Evolutionary conservation across 2,888 invertebrate species (phyloP).

Genomic region (Trissonchulus latispiculum): DNA sequence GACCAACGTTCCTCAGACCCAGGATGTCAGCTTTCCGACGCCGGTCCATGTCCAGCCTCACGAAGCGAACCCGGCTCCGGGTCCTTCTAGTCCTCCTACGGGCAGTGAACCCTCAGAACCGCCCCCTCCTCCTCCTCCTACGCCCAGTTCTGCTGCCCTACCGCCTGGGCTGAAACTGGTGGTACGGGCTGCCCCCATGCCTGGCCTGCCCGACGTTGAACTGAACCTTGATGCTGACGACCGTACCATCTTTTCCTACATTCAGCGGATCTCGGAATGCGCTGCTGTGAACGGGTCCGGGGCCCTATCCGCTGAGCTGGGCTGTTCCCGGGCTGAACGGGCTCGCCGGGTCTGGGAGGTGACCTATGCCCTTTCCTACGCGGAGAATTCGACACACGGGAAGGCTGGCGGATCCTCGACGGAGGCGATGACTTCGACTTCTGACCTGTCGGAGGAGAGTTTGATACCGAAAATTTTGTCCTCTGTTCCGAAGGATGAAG

Average conservation of each 20-base stretch:
- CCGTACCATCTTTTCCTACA: conserved; percentile 88
- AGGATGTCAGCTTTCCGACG: conserved; percentile 38
- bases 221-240: conserved; percentile 54
- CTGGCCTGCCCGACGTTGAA: conserved; percentile 50
- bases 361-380: conserved; percentile 63
- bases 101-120: not conserved
- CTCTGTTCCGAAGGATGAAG: too few species aligned
- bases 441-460: too few species aligned
- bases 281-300: too few species aligned
- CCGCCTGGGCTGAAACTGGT: conserved; percentile 63
- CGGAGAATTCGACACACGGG: too few species aligned
- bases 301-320: not conserved
- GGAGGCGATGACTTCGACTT: too few species aligned
- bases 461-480: too few species aligned
- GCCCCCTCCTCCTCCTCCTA: not conserved
- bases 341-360: conserved; percentile 86
- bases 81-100: not conserved
- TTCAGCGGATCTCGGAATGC: conserved; percentile 73
- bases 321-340: conserved; percentile 55
- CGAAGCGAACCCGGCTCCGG: not conserved
- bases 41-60: not conserved
- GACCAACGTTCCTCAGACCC: conserved; percentile 81
- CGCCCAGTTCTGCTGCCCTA: not conserved
- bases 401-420: too few species aligned
- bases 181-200: conserved; percentile 65